Base-by-base conservation (phyloP, 2,113 vertebrate species). In the Psilopogon haemacephalus region DNA sequence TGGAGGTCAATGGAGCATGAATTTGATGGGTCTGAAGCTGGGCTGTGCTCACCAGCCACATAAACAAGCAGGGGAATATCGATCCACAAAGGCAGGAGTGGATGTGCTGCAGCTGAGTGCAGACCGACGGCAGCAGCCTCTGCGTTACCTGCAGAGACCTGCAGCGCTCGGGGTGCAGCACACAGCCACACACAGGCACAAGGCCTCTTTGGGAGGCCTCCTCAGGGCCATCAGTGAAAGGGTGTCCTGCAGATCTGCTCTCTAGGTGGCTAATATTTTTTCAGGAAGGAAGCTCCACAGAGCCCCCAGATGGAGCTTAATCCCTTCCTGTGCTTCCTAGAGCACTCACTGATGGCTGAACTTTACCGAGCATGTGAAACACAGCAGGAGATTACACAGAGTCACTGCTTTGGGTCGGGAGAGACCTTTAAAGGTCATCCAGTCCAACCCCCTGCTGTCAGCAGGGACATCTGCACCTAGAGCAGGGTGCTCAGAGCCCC, bases 171-270 rank as follows among this genome's bases (percentile, higher is more conserved):
- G 30, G 18, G 5, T 24, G 73, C 64, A 38, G 68, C 17, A 17
- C 40, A 11, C 0, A 0, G 7, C 24, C 60, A 33, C 12, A 19
- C 38, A 6, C 1, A 44, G 60, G 46, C 58, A 32, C 20, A 12
- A 20, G 15, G 52, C 42, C n/a, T 28, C 27, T 58, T 38, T 46
- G 40, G 33, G 59, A 76, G 32, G 27, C 24, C 54, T 76, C 5
- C 28, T 16, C 58, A n/a, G 32, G 28, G 27, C 32, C 33, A 55
- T 13, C 23, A 15, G 15, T 38, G 38, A 74, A 55, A 83, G 46
- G 37, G 15, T 28, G 15, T 44, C 26, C 52, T 21, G 24, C 9
- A 33, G 33, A 24, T 26, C 28, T 63, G 24, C 20, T 33, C 24
- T 24, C 15, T 2, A 64, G 19, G 7, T 9, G 4, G 6, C 8